Percentiles rank a stretch among this genome's conserved stretches.
These are phyloP conservation scores for Cisticola juncidis DNA, from an alignment of 2,113 vertebrate genomes.

Conservation along the genomic window DNA sequence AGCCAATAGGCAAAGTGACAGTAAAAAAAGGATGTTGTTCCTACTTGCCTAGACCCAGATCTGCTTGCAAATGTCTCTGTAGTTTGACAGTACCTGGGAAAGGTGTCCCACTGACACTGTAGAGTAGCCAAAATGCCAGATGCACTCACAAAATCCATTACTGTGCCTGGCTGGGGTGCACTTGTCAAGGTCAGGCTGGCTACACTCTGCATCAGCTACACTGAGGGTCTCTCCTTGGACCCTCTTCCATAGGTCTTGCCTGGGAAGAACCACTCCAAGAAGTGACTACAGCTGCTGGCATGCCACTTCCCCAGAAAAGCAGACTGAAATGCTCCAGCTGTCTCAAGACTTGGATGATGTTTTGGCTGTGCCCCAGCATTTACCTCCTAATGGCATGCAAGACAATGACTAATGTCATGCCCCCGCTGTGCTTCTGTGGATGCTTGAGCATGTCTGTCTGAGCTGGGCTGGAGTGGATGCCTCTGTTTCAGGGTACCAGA, in stretches of 20 bases:
- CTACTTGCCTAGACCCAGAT: neutral
- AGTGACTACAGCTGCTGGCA: rapidly evolving
- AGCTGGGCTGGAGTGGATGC: neutral
- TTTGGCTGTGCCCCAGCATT: neutral
- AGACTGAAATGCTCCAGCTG: neutral
- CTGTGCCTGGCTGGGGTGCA: neutral
- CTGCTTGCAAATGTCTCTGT: neutral
- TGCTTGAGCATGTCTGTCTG: neutral
- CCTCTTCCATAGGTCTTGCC: neutral
- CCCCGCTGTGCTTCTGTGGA: neutral
- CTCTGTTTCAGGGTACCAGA: neutral
- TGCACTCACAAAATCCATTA: neutral
- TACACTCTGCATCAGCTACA: neutral
- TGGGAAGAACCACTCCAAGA: neutral
- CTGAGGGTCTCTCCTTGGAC: neutral
- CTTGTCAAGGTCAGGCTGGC: neutral
- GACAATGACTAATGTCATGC: neutral
- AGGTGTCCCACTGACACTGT: neutral
- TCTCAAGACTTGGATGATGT: neutral
- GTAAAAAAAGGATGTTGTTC: neutral
- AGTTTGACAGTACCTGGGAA: neutral
- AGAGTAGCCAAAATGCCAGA: conserved; percentile 20
- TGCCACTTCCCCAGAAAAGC: neutral
- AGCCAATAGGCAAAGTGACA: neutral
- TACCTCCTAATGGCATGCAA: neutral